phyloP scores from a whole-genome alignment of 2,113 vertebrate species.

The Anolis carolinensis region DNA sequence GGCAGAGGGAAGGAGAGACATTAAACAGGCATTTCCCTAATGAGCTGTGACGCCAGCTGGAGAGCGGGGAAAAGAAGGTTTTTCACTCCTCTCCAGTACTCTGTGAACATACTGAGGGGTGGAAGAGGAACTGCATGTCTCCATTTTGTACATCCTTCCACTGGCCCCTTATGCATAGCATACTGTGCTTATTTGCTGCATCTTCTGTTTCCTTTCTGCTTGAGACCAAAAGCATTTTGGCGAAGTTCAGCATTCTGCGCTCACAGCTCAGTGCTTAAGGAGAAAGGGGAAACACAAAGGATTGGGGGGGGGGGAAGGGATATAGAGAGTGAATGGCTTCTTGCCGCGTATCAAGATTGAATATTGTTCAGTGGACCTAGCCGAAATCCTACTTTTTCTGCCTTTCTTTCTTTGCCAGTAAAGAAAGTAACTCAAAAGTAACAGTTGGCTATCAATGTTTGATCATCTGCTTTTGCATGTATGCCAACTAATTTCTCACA shows the following conservation, averaged over 20 bases:
- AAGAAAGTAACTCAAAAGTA: conserved; percentile 16
- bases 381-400: neutral
- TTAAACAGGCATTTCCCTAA: conserved; percentile 76
- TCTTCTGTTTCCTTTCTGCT: conserved; percentile 68
- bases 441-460: neutral
- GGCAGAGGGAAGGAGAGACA: conserved; percentile 53
- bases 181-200: conserved; percentile 65
- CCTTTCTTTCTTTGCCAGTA: neutral
- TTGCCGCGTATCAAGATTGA: conserved; percentile 38
- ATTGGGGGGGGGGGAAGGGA: conserved; percentile 58
- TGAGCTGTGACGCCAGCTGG: conserved; percentile 77
- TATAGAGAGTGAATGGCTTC: conserved; percentile 43
- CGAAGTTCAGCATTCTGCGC: conserved; percentile 78
- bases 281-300: conserved; percentile 75
- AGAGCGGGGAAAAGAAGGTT: conserved; percentile 64
- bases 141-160: conserved; percentile 41
- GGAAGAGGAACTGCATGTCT: conserved; percentile 9
- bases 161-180: neutral
- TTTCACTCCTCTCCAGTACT: conserved; percentile 71
- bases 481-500: fast-evolving
- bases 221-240: conserved; percentile 75
- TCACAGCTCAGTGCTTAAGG: conserved; percentile 78
- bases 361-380: neutral
- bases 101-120: conserved; percentile 56
- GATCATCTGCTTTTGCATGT: neutral